Evolutionary conservation across 2,797 vertebrate genomes (phyloP).

Genomic region (Hafferia zeledoni): DNA sequence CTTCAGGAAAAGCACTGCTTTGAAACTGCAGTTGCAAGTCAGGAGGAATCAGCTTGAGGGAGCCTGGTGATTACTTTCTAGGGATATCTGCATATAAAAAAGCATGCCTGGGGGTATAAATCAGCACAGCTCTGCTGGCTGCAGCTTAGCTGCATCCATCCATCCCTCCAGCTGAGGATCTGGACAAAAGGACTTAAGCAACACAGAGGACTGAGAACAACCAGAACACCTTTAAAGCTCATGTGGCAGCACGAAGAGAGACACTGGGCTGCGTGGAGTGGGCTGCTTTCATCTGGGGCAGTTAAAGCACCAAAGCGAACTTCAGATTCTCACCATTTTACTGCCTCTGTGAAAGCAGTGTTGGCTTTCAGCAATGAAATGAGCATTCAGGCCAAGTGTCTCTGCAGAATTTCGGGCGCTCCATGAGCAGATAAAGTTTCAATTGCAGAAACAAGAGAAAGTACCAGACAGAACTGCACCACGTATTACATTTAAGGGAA

Average conservation of each 20-base stretch:
- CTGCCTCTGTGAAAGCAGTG: constrained; percentile 65
- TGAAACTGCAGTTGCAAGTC: constrained; percentile 19
- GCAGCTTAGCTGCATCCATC: background rate
- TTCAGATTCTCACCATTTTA: constrained; percentile 60
- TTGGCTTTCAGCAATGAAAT: constrained; percentile 61
- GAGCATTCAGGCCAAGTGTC: constrained; percentile 57
- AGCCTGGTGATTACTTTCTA: constrained; percentile 52
- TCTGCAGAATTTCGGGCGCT: constrained; percentile 63
- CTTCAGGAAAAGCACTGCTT: background rate
- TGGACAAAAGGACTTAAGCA: constrained; percentile 5
- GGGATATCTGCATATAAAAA: background rate
- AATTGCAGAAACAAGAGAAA: constrained; percentile 62
- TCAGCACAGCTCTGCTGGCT: constrained; percentile 35
- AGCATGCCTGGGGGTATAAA: background rate
- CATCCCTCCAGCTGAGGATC: constrained; percentile 24
- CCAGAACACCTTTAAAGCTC: constrained; percentile 63
- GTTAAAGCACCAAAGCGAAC: constrained; percentile 51
- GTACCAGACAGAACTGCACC: constrained; percentile 41
- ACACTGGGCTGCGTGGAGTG: background rate
- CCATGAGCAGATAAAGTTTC: constrained; percentile 52
- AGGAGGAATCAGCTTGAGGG: constrained; percentile 51
- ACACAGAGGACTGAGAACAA: constrained; percentile 32
- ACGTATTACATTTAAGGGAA: constrained; percentile 27
- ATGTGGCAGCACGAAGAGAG: background rate
- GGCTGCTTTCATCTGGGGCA: constrained; percentile 44